Evolutionary conservation across 2,797 vertebrate genomes (phyloP), one percentile per base, ranked within the genome.

Genomic region (Ceryle rudis): DNA sequence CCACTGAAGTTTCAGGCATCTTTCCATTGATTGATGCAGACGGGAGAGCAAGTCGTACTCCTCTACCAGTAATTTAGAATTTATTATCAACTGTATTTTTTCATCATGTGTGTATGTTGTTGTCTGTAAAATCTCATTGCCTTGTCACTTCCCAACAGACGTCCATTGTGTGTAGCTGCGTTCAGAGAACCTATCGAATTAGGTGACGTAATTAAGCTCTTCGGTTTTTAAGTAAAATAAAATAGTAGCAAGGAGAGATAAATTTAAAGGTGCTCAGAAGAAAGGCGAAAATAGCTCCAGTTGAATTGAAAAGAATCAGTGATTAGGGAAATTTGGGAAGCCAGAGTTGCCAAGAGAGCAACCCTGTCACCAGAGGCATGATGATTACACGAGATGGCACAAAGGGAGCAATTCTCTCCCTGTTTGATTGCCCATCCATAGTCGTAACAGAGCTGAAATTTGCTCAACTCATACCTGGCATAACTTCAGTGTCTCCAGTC

Each of bases 91-190:
- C 55, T 52, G 14, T 31, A 7, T 44, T 90, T 86, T 62, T 64
- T 49, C 37, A 8, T 77, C 1, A 4, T 46, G 29, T 23, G 49
- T 47, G 65, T 60, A 10, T 69, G 78, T 75, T 80, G 74, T 67
- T 67, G 42, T n/a, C 64, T 77, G 70, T 69, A 55, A 82, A 78
- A 66, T 67, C 9, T 0, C 29, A 3, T 67, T 67, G 72, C 67
- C 29, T 49, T 2, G 3, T 57, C 37, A 2, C 52, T 82, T 77
- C 72, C 60, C 67, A 33, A 1, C 22, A 42, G 33, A n/a, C 11
- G 25, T 69, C 35, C 10, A 0, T n/a, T 73, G 62, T 0, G 0
- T 2, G 4, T 13, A 74, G 73, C 89, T 10, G 0, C 3, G 0
- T 19, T 90, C 64, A 22, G 31, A 71, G 74, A 75, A 51, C 28